Conservation (phyloP, 2,888 invertebrate species). For the Monoplex corrugatus region DNA sequence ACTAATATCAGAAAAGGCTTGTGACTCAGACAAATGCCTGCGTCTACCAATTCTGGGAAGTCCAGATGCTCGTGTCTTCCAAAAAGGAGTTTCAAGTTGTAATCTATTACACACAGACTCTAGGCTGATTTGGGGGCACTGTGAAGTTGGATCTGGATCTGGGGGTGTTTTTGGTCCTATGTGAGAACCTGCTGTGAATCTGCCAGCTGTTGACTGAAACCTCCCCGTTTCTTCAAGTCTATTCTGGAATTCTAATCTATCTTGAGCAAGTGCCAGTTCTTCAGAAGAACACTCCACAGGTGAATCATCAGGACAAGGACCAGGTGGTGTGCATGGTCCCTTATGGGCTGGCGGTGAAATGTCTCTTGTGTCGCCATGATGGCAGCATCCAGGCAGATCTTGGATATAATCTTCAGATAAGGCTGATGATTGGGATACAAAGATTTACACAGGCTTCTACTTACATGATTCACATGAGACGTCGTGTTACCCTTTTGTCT, state of each 20-base stretch:
- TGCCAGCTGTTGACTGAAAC: not conserved
- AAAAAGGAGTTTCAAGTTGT: not conserved
- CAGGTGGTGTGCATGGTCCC: constrained; percentile 14
- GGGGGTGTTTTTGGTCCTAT: not conserved
- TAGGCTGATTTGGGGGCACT: not conserved
- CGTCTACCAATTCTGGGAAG: not conserved
- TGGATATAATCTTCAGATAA: no score
- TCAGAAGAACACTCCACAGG: not conserved
- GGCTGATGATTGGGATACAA: no score
- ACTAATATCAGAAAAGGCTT: not conserved
- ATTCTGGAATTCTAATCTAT: not conserved
- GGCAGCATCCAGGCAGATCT: no score
- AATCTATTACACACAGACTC: not conserved
- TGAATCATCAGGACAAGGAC: constrained; percentile 23
- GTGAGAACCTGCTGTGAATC: not conserved
- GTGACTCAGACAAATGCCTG: no score
- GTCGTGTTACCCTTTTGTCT: no score
- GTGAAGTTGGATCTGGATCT: not conserved
- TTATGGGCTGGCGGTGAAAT: not conserved
- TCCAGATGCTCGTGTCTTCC: not conserved
- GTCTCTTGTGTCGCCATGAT: no score
- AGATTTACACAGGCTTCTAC: no score
- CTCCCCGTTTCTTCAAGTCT: not conserved
- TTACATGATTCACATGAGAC: no score
- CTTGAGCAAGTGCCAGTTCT: not conserved